Evolutionary conservation across 2,113 vertebrate genomes (phyloP).

Genomic region (Sprattus sprattus): DNA sequence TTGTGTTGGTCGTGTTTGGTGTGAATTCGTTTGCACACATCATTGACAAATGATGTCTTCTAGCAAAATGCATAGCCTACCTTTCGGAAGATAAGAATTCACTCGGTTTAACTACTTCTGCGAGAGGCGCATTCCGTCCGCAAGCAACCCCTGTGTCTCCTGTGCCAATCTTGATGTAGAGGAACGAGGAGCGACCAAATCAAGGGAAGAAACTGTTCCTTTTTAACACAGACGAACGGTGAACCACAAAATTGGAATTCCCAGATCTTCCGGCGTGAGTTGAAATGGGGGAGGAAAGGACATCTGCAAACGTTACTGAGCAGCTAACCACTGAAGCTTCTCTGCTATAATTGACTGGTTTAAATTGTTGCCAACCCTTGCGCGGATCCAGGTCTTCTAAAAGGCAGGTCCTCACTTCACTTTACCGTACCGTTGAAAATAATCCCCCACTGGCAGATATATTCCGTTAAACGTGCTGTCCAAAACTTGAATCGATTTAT

Average conservation of each 20-base stretch:
- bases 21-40: not conserved
- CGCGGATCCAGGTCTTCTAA: not conserved
- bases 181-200: not conserved
- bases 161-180: not conserved
- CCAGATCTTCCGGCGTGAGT: not conserved
- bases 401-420: slow-evolving; percentile 3
- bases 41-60: not conserved
- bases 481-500: not conserved
- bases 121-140: not conserved
- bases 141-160: slow-evolving; percentile 4
- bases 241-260: not conserved
- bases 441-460: not conserved
- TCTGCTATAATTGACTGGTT: not conserved
- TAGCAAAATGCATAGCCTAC: not conserved
- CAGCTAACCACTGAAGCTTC: not conserved
- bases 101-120: not conserved
- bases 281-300: not conserved
- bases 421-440: not conserved
- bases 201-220: not conserved
- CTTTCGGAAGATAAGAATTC: slow-evolving; percentile 13
- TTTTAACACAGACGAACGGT: not conserved
- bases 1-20: not conserved
- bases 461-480: not conserved
- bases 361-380: slow-evolving; percentile 1
- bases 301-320: not conserved